These are phyloP conservation scores for Drosophila erecta DNA, from an alignment of 1,140 invertebrate genomes.

Conservation along the genomic window DNA sequence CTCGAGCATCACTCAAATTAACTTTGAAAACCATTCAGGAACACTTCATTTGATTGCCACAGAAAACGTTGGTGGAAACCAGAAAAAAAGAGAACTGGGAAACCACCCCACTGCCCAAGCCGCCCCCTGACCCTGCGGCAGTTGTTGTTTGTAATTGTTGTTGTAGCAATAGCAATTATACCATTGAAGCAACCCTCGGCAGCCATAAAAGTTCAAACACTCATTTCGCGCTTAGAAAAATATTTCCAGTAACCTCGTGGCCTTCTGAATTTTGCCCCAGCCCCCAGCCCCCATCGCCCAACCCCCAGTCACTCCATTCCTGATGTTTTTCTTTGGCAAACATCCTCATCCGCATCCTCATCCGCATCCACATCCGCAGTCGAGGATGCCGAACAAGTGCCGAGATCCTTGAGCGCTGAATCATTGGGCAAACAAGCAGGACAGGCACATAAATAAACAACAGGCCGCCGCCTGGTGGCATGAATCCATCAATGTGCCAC, in stretches of 20 bases:
- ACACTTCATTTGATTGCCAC: slow-evolving; percentile 84
- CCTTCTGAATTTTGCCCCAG: slow-evolving; percentile 12
- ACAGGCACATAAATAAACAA: slow-evolving; percentile 75
- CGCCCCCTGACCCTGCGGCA: slow-evolving; percentile 9
- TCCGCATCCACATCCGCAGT: slow-evolving; percentile 4
- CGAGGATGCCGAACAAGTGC: slow-evolving; percentile 44
- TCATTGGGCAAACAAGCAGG: slow-evolving; percentile 64
- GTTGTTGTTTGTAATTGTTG: slow-evolving; percentile 75
- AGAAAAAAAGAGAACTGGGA: background rate
- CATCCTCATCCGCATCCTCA: slow-evolving; percentile 58
- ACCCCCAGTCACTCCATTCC: background rate
- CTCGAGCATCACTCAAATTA: slow-evolving; percentile 84
- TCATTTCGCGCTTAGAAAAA: slow-evolving; percentile 82
- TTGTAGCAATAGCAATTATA: slow-evolving; percentile 84
- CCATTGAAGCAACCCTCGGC: slow-evolving; percentile 68
- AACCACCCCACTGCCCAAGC: slow-evolving; percentile 14
- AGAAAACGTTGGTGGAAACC: slow-evolving; percentile 31
- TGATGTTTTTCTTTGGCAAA: slow-evolving; percentile 64
- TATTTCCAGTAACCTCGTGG: slow-evolving; percentile 50
- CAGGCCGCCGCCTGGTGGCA: slow-evolving; percentile 38
- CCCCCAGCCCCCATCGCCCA: background rate
- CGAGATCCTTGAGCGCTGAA: slow-evolving; percentile 60
- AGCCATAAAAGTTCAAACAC: slow-evolving; percentile 84
- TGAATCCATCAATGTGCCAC: slow-evolving; percentile 40
- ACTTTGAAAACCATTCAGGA: slow-evolving; percentile 84